Evolutionary conservation across 2,113 vertebrate species (phyloP).

Genomic region (Lynx canadensis): DNA sequence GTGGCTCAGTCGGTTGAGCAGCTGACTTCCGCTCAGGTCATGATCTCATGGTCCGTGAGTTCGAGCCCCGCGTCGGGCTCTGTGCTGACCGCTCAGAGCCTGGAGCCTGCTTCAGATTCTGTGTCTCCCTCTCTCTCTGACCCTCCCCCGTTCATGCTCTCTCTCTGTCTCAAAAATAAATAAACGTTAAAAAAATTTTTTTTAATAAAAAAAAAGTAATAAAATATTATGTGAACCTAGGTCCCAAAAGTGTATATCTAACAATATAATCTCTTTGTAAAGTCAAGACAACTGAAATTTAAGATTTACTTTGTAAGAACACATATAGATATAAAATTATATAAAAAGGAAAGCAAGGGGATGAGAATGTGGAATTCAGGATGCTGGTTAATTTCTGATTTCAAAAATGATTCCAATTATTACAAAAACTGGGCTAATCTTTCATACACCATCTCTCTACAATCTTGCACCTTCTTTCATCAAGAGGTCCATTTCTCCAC

Average conservation of each 20-base stretch:
- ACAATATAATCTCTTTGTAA: neutral
- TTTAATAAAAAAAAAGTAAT: neutral
- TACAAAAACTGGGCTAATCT: neutral
- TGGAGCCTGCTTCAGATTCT: no score
- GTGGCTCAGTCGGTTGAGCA: no score
- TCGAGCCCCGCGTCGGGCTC: no score
- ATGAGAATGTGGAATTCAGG: neutral
- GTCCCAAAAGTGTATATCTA: neutral
- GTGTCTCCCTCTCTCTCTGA: no score
- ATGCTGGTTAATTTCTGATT: neutral
- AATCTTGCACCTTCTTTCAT: neutral
- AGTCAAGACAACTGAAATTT: conserved; percentile 17
- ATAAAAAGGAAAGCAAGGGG: neutral
- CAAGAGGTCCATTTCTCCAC: neutral
- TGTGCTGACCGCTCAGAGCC: no score
- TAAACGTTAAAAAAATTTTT: no score
- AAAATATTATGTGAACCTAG: neutral
- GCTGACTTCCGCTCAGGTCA: no score
- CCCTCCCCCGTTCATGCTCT: no score
- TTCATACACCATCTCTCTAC: neutral
- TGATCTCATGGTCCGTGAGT: no score
- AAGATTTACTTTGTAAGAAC: neutral
- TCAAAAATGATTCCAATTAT: neutral
- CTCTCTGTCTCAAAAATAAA: no score
- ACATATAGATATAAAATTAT: neutral